Base-by-base conservation (phyloP, 1,140 invertebrate genomes). In the Drosophila kepulauana region DNA sequence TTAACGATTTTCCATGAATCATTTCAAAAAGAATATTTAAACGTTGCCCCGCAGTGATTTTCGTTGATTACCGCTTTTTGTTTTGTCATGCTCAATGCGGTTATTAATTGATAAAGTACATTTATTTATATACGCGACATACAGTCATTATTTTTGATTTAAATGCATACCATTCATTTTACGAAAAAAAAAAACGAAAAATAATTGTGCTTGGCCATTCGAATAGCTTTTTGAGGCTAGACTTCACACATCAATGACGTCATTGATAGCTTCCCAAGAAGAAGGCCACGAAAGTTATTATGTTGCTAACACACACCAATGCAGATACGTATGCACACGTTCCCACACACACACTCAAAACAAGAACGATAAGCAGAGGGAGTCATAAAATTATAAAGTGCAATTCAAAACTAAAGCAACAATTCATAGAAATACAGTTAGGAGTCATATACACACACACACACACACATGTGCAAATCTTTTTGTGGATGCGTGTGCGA, bases 41-140 rank as follows among this genome's bases (percentile, higher is more conserved):
- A 64, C 61, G 33, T 13, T 33, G 10, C 15, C 15, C 8, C 33
- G 43, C 35, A 28, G n/a, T 25, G n/a, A 28, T 25, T 25, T 25
- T 38, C n/a, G 6, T 35, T 48, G 52, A 57, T 46, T 57, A 67
- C 41, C 41, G 49, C 11, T 52, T 25, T 78, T 35, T 82, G 79
- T 84, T 72, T 68, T 54, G 80, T 88, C 80, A 87, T 84, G 85
- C 85, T 75, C 65, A 66, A 20, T 61, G 80, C 56, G 46, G 56
- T 56, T 87, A 72, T 88, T 88, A 79, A 79, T 88, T 87, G 79
- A 85, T 82, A 79, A 75, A 78, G 28, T 68, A 57, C n/a, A 48
- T 13, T 63, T 63, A 69, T 54, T 48, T 11, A 63, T 78, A 65
- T 74, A 38, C 35, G 35, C 35, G 35, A 38, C 20, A 62, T 33